Base-by-base conservation (phyloP, 2,888 invertebrate species). In the Eupithecia centaureata region DNA sequence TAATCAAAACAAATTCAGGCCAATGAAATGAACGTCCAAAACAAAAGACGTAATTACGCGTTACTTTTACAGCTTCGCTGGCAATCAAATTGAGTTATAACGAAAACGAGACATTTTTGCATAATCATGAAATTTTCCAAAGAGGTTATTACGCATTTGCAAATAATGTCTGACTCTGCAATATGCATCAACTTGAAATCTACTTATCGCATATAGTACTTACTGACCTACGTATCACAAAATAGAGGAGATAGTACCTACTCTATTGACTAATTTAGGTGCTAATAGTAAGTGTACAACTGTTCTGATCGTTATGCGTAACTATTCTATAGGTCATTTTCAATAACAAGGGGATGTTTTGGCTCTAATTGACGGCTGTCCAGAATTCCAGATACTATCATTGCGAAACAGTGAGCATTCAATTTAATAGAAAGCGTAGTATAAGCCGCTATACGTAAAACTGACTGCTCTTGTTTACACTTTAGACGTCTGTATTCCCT, bases 1-100 rank as follows among this genome's bases (percentile, higher is more conserved):
- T 83, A 86, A 86, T 84, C 81, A 79, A 80, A 82, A 84, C 80
- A 83, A 84, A 87, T 86, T 85, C 80, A 80, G 83, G 80, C 77
- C 85, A 83, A 81, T 85, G 81, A 84, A 85, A 82, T 76, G 73
- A 77, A 71, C 74, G 70, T 72, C 72, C 72, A 76, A 79, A 84
- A 80, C 80, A 79, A 83, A 82, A 77, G 76, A 76, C 76, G 74
- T 76, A 81, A 76, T 77, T 79, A 78, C 80, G 78, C 76, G 75
- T 76, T 69, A 76, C 75, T 73, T 69, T 72, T 75, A 77, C 76
- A 77, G 65, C 62, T 51, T 62, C 35, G 60, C 74, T 74, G 33
- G 58, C 62, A 66, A 62, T 72, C 65, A 57, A 54, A 56, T 38
- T 64, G 67, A 65, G 59, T 61, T 61, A 35, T 64, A 60, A 61